Evolutionary conservation across 1,140 invertebrate species (phyloP).

Genomic region (Formica selysi): DNA sequence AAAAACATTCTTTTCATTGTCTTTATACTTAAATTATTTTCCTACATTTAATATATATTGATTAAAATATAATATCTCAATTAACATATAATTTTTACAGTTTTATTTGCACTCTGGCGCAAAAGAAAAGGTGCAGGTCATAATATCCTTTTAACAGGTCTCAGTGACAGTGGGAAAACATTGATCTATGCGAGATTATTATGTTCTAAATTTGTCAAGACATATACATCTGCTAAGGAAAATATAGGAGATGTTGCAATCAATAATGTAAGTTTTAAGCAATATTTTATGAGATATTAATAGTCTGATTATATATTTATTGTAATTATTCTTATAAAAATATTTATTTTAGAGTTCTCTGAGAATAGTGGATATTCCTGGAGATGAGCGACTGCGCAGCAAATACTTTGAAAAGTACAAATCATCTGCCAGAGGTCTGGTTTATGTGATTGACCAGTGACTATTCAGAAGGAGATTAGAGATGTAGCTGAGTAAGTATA

Average conservation of each 20-base stretch:
- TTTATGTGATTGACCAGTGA: slow-evolving; percentile 95
- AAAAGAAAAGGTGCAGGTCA: slow-evolving; percentile 86
- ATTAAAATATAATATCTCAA: not conserved
- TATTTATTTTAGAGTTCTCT: slow-evolving; percentile 87
- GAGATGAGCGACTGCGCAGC: slow-evolving; percentile 94
- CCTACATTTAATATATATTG: not conserved
- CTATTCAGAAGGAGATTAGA: slow-evolving; percentile 94
- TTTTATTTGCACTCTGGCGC: slow-evolving; percentile 88
- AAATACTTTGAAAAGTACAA: slow-evolving; percentile 95
- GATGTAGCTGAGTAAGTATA: slow-evolving; percentile 96
- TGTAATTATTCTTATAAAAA: slow-evolving; percentile 69
- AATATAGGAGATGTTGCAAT: slow-evolving; percentile 91
- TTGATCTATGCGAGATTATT: slow-evolving; percentile 92
- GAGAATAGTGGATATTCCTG: slow-evolving; percentile 94
- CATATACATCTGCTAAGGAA: slow-evolving; percentile 95
- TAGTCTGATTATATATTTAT: slow-evolving; percentile 5
- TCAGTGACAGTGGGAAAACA: slow-evolving; percentile 95
- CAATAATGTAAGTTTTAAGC: slow-evolving; percentile 86
- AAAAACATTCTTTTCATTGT: slow-evolving; percentile 23
- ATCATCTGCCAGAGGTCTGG: slow-evolving; percentile 90
- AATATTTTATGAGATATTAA: slow-evolving; percentile 26
- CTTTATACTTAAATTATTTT: slow-evolving; percentile 29
- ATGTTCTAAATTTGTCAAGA: slow-evolving; percentile 90
- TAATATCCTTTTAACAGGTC: slow-evolving; percentile 92
- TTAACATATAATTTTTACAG: slow-evolving; percentile 77